Conservation (phyloP, 1,140 invertebrate species). For the Listronotus oregonensis region DNA sequence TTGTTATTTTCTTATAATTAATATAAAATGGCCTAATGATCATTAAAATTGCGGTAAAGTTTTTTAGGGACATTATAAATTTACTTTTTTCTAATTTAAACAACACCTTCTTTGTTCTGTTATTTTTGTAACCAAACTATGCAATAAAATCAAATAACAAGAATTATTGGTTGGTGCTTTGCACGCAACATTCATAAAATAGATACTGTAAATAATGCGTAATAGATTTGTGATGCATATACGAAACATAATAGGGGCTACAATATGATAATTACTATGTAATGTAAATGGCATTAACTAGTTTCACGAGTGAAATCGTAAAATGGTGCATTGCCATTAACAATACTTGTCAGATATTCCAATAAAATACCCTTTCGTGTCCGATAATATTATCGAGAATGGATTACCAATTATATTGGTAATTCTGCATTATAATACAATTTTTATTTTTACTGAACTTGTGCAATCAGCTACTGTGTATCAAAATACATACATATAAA, state of each 20-base stretch:
- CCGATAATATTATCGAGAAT: too few relatives aligned
- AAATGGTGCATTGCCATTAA: constrained; percentile 45
- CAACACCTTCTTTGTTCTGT: too few relatives aligned
- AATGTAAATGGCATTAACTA: constrained; percentile 48
- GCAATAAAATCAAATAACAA: background rate
- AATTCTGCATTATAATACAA: too few relatives aligned
- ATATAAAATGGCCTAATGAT: too few relatives aligned
- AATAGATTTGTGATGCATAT: constrained; percentile 24
- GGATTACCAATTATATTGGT: too few relatives aligned
- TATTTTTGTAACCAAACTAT: background rate
- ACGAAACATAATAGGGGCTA: constrained; percentile 19
- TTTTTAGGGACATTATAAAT: too few relatives aligned
- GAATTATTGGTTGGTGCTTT: background rate
- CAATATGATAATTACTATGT: constrained; percentile 48
- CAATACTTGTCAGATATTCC: constrained; percentile 46
- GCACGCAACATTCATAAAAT: constrained; percentile 4
- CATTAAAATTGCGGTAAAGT: too few relatives aligned
- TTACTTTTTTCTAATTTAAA: too few relatives aligned
- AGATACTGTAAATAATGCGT: constrained; percentile 24
- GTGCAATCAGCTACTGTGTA: too few relatives aligned
- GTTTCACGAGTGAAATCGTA: constrained; percentile 44
- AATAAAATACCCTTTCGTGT: constrained; percentile 7
- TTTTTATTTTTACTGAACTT: too few relatives aligned
- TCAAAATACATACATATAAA: too few relatives aligned
- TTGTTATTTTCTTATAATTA: too few relatives aligned